A percentile compares a stretch with the other conserved stretches of the same genome.
Conservation (phyloP, 2,113 vertebrate genomes). For the Numida meleagris region DNA sequence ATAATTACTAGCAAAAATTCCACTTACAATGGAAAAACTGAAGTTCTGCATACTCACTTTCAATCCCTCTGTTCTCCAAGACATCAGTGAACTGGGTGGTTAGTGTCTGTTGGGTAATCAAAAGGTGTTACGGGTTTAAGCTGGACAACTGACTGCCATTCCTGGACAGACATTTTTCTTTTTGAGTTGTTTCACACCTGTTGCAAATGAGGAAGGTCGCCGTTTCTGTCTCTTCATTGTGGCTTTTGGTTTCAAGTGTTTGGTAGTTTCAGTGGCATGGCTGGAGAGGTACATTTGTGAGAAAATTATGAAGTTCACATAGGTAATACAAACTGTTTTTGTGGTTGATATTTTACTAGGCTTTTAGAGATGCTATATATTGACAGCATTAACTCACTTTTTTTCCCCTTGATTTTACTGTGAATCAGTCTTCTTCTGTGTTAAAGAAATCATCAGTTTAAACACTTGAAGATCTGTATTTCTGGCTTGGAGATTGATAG, state of each 20-base stretch:
- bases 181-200: neutral
- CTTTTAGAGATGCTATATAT: neutral
- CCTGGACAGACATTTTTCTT: neutral
- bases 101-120: neutral
- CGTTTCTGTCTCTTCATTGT: neutral
- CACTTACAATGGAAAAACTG: neutral
- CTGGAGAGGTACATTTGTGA: neutral
- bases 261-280: neutral
- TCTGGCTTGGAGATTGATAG: neutral
- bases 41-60: neutral
- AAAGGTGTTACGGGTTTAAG: neutral
- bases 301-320: neutral
- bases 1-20: neutral
- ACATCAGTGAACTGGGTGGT: neutral
- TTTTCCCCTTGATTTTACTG: neutral
- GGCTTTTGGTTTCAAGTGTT: neutral
- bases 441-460: neutral
- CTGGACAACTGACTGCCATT: neutral
- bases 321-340: neutral
- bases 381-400: neutral
- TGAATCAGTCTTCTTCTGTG: neutral
- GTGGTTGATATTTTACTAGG: neutral
- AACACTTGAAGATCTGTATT: accelerated
- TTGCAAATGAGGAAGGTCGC: neutral
- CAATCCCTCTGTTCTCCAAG: neutral